phyloP scores from a whole-genome alignment of 2,113 vertebrate species.

The Chlorodrepanis virens region DNA sequence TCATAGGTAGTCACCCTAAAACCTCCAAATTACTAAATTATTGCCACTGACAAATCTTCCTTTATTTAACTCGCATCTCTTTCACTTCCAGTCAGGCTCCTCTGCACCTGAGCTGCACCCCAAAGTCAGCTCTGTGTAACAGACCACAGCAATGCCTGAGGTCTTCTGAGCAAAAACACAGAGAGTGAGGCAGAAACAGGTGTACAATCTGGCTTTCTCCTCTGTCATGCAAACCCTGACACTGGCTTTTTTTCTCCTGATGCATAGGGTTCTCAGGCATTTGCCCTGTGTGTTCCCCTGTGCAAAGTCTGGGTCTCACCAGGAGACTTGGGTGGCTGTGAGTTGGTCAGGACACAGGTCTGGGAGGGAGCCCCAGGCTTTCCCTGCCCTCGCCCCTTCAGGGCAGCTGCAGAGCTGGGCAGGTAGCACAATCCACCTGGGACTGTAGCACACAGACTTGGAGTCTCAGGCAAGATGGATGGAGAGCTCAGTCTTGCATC shows the following conservation, averaged over 20 bases:
- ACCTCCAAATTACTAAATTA: not conserved
- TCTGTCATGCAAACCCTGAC: not conserved
- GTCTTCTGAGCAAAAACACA: not conserved
- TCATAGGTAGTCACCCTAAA: not conserved
- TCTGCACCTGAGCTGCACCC: not conserved
- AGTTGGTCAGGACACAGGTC: not conserved
- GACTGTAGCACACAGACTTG: not conserved
- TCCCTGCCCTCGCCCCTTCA: not conserved
- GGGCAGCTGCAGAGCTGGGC: not conserved
- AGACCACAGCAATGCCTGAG: not conserved
- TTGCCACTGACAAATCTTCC: not conserved
- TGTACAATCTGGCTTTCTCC: not conserved
- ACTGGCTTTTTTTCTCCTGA: not conserved
- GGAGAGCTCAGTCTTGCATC: not conserved
- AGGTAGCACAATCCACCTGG: not conserved
- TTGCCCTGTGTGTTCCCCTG: not conserved
- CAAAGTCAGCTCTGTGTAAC: not conserved
- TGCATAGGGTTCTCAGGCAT: not conserved
- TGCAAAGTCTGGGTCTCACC: not conserved
- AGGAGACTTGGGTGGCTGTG: not conserved
- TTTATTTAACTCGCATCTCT: not conserved
- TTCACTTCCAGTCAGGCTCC: not conserved
- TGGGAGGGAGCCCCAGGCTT: not conserved
- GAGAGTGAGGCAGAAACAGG: not conserved
- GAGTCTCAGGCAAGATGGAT: not conserved